A percentile compares a stretch with the other conserved stretches of the same genome.
phyloP scores from a whole-genome alignment of 2,113 vertebrate species.

The Chascanopsetta lugubris region DNA sequence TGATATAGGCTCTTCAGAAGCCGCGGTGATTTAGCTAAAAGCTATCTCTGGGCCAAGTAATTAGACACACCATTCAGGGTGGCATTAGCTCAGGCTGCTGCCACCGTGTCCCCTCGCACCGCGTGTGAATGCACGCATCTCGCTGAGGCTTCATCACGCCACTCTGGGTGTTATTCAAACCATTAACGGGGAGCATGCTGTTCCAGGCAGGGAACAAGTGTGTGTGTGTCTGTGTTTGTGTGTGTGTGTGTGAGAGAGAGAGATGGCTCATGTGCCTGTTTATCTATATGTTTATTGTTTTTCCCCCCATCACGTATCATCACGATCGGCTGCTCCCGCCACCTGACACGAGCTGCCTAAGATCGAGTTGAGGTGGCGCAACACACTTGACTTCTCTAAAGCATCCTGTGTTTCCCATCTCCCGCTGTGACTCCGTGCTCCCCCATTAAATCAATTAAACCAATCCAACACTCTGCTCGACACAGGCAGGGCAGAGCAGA shows the following conservation, averaged over 20 bases:
- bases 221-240: constrained; percentile 54
- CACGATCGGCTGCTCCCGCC: constrained; percentile 29
- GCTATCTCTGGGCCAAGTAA: constrained; percentile 80
- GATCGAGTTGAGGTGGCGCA: constrained; percentile 68
- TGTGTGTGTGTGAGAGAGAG: constrained; percentile 36
- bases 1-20: constrained; percentile 86
- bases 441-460: constrained; percentile 82
- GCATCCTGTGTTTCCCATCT: constrained; percentile 68
- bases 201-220: constrained; percentile 66
- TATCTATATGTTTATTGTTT: constrained; percentile 19
- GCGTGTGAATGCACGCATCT: constrained; percentile 47
- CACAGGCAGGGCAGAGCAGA: constrained; percentile 68
- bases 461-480: constrained; percentile 73
- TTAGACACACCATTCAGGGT: constrained; percentile 83
- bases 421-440: constrained; percentile 65
- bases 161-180: constrained; percentile 81
- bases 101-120: constrained; percentile 41
- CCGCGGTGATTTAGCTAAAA: constrained; percentile 87
- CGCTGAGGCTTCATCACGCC: constrained; percentile 58
- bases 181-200: constrained; percentile 77
- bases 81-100: constrained; percentile 78
- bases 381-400: constrained; percentile 75
- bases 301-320: constrained; percentile 35
- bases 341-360: constrained; percentile 61
- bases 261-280: constrained; percentile 2